Evolutionary conservation across 2,888 invertebrate genomes (phyloP), one percentile per base, ranked within the genome.

Genomic region (Leptothorax acervorum): DNA sequence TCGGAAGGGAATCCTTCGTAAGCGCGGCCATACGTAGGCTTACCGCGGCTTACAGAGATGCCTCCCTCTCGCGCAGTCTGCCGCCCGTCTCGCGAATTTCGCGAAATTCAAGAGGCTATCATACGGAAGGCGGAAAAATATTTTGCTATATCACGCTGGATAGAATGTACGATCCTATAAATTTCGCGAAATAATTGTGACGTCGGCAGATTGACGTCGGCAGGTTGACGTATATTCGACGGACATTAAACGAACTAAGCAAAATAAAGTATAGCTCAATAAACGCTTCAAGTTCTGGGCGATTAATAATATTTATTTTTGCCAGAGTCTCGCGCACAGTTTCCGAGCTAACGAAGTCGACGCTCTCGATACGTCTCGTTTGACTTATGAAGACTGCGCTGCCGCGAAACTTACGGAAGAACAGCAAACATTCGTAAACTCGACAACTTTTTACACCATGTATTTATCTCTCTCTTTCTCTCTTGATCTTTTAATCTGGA

Each of bases 11-110:
- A 92, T 92, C 90, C 90, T 88, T 86, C 89, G 91, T 92, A 91
- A 92, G 92, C 91, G 90, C 90, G 89, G 88, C 88, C 89, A 88
- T 91, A 90, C 60, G 90, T 92, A 91, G 90, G 92, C 93, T 93
- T 93, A 93, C 89, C 88, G 85, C 90, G 92, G 92, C 92, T 93
- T 92, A 93, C 84, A 88, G 78, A 73, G 76, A 63, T 53, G 55
- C 53, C 71, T 82, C 75, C 11, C 76, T 62, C 73, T 63, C 65
- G 71, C 53, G 45, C 35, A 57, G 60, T 53, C 78, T 82, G 82
- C 84, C 85, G 76, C 85, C 57, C 71, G 75, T 79, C 79, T 74
- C 86, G 74, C 68, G 75, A 85, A 84, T 85, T 84, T 75, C 86
- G 83, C 88, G 79, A 70, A 81, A 89, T 87, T 89, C 86, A 89